A percentile compares a stretch with the other conserved stretches of the same genome.
phyloP scores from a whole-genome alignment of 1,140 invertebrate genomes.

The Drosophila sturtevanti region DNA sequence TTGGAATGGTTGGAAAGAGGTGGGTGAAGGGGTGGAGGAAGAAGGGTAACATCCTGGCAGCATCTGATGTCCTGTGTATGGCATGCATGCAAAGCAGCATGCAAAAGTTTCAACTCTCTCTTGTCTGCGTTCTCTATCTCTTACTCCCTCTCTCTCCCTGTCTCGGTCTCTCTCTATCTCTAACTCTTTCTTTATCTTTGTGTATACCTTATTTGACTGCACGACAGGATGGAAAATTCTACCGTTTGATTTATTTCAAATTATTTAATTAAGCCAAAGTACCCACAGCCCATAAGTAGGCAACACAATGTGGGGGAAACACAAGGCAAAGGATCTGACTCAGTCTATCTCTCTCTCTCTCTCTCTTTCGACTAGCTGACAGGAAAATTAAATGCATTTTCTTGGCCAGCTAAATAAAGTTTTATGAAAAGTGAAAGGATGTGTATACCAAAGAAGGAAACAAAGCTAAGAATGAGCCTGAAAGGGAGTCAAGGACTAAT shows the following conservation, averaged over 20 bases:
- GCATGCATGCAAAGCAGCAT: slow-evolving; percentile 31
- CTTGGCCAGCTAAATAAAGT: background rate
- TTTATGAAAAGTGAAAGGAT: background rate
- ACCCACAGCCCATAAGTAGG: slow-evolving; percentile 25
- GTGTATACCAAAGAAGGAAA: background rate
- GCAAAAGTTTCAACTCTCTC: slow-evolving; percentile 41
- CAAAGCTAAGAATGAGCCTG: background rate
- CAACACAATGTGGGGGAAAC: slow-evolving; percentile 18
- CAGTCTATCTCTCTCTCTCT: too few relatives aligned
- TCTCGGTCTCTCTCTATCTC: background rate
- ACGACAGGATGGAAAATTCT: slow-evolving; percentile 8
- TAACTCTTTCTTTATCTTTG: background rate
- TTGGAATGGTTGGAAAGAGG: too few relatives aligned
- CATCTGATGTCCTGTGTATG: background rate
- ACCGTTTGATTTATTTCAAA: slow-evolving; percentile 32
- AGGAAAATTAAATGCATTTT: slow-evolving; percentile 28
- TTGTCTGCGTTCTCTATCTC: background rate
- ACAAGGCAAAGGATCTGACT: background rate
- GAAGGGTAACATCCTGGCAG: too few relatives aligned
- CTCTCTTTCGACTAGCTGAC: too few relatives aligned
- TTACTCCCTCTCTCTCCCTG: background rate
- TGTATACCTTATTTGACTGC: slow-evolving; percentile 41
- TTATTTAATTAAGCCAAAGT: slow-evolving; percentile 1
- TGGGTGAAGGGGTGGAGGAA: too few relatives aligned
- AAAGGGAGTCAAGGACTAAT: slow-evolving; percentile 7